Conservation (phyloP, 1,140 invertebrate genomes). For the Notospermus geniculatus region DNA sequence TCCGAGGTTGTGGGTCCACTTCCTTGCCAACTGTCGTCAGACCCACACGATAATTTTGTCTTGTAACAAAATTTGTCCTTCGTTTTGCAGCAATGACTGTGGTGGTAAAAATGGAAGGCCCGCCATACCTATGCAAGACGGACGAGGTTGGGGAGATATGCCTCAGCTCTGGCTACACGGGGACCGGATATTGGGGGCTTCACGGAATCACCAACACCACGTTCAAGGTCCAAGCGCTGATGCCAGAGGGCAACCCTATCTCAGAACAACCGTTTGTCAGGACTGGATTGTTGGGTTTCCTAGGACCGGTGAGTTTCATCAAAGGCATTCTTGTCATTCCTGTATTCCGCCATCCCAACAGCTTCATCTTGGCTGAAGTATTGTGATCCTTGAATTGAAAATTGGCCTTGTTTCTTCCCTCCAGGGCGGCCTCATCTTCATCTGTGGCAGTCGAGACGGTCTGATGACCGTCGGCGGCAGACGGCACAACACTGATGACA, state of each 20-base stretch:
- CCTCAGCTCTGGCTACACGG: constrained; percentile 86
- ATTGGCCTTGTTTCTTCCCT: no score
- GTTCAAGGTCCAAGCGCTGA: constrained; percentile 82
- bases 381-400: no score
- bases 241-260: constrained; percentile 71
- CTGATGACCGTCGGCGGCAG: constrained; percentile 96
- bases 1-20: no score
- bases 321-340: no score
- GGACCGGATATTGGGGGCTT: constrained; percentile 92
- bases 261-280: constrained; percentile 84
- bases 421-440: constrained; percentile 92
- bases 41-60: no score
- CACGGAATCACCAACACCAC: constrained; percentile 90
- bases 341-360: no score
- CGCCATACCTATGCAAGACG: constrained; percentile 91
- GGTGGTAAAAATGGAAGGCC: constrained; percentile 92
- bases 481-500: constrained; percentile 98
- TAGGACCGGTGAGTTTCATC: constrained; percentile 85
- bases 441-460: constrained; percentile 96
- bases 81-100: constrained; percentile 84
- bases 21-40: no score
- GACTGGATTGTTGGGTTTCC: constrained; percentile 92
- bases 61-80: no score
- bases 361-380: no score
- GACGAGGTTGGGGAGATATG: constrained; percentile 99